These are phyloP conservation scores for Tenthredo amoena DNA, from an alignment of 2,888 invertebrate species.

Conservation along the genomic window DNA sequence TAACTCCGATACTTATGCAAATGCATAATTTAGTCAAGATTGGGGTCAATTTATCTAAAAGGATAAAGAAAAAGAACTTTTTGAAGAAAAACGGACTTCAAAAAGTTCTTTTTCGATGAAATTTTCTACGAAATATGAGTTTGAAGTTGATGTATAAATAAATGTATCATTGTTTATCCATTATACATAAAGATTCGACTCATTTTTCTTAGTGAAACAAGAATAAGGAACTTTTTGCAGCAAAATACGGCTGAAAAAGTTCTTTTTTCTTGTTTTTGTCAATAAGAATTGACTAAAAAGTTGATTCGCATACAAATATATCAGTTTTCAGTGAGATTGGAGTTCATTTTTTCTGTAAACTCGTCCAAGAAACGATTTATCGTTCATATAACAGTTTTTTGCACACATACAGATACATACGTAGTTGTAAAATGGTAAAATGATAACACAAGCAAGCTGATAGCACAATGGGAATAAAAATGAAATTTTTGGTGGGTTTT, in stretches of 20 bases:
- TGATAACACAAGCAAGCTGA: neutral
- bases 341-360: neutral
- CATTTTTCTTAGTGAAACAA: neutral
- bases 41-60: neutral
- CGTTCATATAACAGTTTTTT: neutral
- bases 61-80: too few relatives aligned
- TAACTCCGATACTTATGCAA: neutral
- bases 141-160: neutral
- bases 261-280: neutral
- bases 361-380: neutral
- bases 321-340: neutral
- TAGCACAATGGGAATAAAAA: neutral
- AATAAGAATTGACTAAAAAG: neutral
- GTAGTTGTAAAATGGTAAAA: neutral
- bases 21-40: neutral
- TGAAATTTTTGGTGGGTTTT: neutral
- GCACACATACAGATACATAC: neutral
- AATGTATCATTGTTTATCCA: too few relatives aligned
- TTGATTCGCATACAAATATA: neutral
- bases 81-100: neutral
- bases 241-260: neutral
- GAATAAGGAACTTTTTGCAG: neutral
- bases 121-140: too few relatives aligned
- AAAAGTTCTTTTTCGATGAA: too few relatives aligned
- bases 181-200: too few relatives aligned